Evolutionary conservation across 2,888 invertebrate species (phyloP).

Genomic region (Achlya flavicornis): DNA sequence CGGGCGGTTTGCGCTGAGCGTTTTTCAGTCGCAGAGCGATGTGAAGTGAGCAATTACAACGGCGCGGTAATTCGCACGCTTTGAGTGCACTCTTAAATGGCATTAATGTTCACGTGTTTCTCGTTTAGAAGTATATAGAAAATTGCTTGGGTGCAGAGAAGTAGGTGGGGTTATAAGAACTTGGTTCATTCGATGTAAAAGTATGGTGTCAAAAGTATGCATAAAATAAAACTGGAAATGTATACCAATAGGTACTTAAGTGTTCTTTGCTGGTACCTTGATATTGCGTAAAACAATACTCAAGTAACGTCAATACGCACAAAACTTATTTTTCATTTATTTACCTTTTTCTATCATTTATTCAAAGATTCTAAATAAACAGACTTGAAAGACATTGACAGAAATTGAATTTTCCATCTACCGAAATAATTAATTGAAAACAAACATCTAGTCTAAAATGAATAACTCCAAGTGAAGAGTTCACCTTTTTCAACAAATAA

Average conservation of each 20-base stretch:
- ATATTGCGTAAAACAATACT: no score
- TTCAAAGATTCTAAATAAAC: no score
- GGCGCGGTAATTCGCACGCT: conserved; percentile 24
- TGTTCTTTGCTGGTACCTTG: no score
- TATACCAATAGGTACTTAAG: no score
- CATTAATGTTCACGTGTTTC: neutral
- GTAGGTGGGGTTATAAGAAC: neutral
- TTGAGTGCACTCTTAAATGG: conserved; percentile 20
- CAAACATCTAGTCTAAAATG: neutral
- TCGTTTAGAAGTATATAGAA: neutral
- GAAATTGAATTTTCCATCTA: neutral
- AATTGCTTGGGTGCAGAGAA: neutral
- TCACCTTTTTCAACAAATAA: conserved; percentile 9
- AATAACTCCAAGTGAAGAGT: conserved; percentile 14
- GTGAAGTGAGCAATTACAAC: conserved; percentile 37
- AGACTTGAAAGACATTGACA: no score
- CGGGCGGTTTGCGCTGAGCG: conserved; percentile 19
- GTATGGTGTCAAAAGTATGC: no score
- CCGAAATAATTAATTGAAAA: neutral
- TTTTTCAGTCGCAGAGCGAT: conserved; percentile 27
- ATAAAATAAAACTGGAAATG: no score
- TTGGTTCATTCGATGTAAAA: neutral
- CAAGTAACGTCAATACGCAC: no score
- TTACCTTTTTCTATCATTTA: no score
- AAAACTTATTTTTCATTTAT: no score